A percentile compares a stretch with the other conserved stretches of the same genome.
Conservation (phyloP, 2,888 invertebrate genomes). For the Ormyrus rosae region DNA sequence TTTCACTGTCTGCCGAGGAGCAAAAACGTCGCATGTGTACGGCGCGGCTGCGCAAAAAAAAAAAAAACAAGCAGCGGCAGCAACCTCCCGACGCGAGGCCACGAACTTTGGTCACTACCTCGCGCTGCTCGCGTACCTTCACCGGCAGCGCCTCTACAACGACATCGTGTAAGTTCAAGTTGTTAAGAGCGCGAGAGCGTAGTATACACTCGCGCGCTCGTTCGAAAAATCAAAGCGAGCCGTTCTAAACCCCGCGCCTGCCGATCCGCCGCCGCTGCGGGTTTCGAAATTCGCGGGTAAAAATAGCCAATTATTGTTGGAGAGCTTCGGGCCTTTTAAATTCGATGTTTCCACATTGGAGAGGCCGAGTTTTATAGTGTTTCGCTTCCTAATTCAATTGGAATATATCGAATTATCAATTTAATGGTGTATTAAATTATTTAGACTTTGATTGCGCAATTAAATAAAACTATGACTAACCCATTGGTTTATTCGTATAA, state of each 20-base stretch:
- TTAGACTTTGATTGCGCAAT: too few relatives aligned
- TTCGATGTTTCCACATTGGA: too few relatives aligned
- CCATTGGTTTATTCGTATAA: too few relatives aligned
- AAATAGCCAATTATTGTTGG: too few relatives aligned
- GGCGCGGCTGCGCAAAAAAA: background rate
- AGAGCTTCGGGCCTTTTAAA: too few relatives aligned
- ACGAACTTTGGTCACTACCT: constrained; percentile 45
- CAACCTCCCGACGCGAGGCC: constrained; percentile 23
- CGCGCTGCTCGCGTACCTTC: constrained; percentile 25
- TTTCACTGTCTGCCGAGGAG: constrained; percentile 35
- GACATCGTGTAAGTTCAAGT: constrained; percentile 27
- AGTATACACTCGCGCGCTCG: constrained; percentile 4
- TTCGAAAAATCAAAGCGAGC: constrained; percentile 21
- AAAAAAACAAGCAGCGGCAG: background rate
- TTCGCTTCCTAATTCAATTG: too few relatives aligned
- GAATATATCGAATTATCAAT: too few relatives aligned
- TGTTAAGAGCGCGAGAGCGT: background rate
- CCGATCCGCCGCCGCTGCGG: background rate
- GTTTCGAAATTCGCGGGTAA: background rate
- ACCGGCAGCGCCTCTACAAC: background rate
- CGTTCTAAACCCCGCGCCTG: too few relatives aligned
- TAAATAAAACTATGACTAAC: too few relatives aligned
- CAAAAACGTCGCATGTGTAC: background rate
- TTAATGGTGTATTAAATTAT: too few relatives aligned
- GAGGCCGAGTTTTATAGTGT: too few relatives aligned